phyloP scores from a whole-genome alignment of 1,140 invertebrate genomes.

The Notospermus geniculatus region DNA sequence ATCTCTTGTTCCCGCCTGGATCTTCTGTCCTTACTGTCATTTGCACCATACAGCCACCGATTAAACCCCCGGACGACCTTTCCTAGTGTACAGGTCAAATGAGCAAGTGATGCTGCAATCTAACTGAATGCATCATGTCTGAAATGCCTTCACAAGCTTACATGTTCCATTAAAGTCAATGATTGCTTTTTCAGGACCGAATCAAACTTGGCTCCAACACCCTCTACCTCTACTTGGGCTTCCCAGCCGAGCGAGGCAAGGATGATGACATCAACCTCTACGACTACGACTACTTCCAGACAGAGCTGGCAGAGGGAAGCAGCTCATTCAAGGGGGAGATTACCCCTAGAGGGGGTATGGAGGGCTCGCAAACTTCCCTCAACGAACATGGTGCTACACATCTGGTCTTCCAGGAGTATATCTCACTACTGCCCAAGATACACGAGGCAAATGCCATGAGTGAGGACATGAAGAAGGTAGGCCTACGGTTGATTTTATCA shows the following conservation, averaged over 20 bases:
- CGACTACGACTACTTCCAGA: slow-evolving; percentile 40
- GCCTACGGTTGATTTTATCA: slow-evolving; percentile 18
- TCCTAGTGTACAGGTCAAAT: no score
- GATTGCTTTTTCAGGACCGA: slow-evolving; percentile 32
- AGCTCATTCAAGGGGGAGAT: slow-evolving; percentile 25
- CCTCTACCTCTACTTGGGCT: slow-evolving; percentile 36
- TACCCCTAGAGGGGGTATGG: slow-evolving; percentile 4
- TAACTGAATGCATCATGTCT: no score
- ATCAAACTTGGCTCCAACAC: slow-evolving; percentile 38
- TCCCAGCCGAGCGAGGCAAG: slow-evolving; percentile 25
- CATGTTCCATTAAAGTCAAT: no score
- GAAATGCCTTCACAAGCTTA: no score
- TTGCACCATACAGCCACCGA: no score
- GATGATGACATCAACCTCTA: slow-evolving; percentile 21
- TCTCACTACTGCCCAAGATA: slow-evolving; percentile 62
- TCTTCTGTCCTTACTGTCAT: no score
- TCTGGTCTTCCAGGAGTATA: slow-evolving; percentile 60
- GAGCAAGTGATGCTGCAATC: no score
- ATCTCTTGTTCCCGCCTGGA: no score
- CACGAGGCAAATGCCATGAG: slow-evolving; percentile 64
- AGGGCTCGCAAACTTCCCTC: slow-evolving; percentile 30
- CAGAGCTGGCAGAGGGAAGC: slow-evolving; percentile 32
- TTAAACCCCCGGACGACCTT: no score
- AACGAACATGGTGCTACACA: slow-evolving; percentile 19
- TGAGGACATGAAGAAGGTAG: slow-evolving; percentile 61